Percentiles rank a stretch among this genome's conserved stretches.
Evolutionary conservation across 1,140 invertebrate genomes (phyloP).

Genomic region (Hermatobates lingyangjiaoensis): DNA sequence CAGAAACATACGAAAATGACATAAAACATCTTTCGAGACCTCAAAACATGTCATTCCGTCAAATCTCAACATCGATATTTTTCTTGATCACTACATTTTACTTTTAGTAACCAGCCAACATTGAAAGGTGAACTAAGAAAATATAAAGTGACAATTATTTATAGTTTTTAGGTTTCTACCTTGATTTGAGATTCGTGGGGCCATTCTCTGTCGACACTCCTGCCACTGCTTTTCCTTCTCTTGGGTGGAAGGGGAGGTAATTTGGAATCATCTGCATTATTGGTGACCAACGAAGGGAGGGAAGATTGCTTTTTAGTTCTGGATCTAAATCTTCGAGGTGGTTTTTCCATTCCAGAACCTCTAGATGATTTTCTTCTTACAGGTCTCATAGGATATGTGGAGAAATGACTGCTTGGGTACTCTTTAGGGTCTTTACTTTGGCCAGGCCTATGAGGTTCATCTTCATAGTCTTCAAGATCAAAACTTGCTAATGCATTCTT

Average conservation of each 20-base stretch:
- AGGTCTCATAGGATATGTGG: constrained; percentile 9
- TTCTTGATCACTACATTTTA: no score
- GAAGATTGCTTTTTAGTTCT: constrained; percentile 5
- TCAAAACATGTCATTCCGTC: no score
- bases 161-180: no score
- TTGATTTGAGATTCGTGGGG: no score
- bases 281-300: constrained; percentile 8
- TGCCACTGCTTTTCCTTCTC: constrained; percentile 11
- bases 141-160: no score
- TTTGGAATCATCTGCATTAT: neutral
- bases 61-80: no score
- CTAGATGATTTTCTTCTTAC: constrained; percentile 6
- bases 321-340: constrained; percentile 10
- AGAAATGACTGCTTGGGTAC: constrained; percentile 4
- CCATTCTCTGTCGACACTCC: no score
- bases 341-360: constrained; percentile 5
- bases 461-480: constrained; percentile 24
- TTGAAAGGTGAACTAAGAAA: no score
- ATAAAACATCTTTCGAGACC: no score
- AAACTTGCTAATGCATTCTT: constrained; percentile 38
- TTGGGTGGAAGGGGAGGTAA: constrained; percentile 6
- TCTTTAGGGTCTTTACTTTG: constrained; percentile 16
- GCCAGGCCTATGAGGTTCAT: constrained; percentile 20
- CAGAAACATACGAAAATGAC: no score
- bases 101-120: no score